A percentile compares a stretch with the other conserved stretches of the same genome.
Conservation (phyloP, 2,113 vertebrate species). For the Cyprinodon tularosa region DNA sequence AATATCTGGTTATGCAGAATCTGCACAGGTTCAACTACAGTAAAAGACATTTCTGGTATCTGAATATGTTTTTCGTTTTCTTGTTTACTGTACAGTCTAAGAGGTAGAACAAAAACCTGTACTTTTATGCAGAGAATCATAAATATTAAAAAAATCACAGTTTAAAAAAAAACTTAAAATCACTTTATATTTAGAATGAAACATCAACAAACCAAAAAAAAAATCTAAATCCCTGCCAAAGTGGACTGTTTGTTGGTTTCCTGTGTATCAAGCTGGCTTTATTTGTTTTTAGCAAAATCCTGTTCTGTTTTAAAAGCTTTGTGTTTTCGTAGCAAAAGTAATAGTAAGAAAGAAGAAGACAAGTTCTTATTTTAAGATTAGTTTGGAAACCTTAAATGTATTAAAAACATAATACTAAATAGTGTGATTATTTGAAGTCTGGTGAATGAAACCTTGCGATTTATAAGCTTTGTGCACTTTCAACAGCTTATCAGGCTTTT, state of each 20-base stretch:
- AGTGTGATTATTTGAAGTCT: constrained; percentile 15
- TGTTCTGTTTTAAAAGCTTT: neutral
- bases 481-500: neutral
- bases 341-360: neutral
- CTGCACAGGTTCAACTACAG: neutral
- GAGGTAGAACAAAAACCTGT: constrained; percentile 53
- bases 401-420: constrained; percentile 6
- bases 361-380: neutral
- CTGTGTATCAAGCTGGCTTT: neutral
- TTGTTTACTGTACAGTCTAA: constrained; percentile 11
- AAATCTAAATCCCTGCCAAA: neutral
- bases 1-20: neutral
- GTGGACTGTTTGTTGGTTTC: neutral
- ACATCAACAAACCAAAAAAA: neutral
- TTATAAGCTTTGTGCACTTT: neutral
- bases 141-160: neutral
- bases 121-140: neutral
- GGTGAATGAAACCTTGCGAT: neutral
- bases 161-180: neutral
- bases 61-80: neutral
- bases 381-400: constrained; percentile 3
- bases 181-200: neutral
- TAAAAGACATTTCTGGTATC: neutral
- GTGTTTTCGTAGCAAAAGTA: neutral
- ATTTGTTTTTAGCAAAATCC: neutral